Percentiles rank a stretch among this genome's conserved stretches.
phyloP scores from a whole-genome alignment of 2,113 vertebrate species.

The Entelurus aequoreus region DNA sequence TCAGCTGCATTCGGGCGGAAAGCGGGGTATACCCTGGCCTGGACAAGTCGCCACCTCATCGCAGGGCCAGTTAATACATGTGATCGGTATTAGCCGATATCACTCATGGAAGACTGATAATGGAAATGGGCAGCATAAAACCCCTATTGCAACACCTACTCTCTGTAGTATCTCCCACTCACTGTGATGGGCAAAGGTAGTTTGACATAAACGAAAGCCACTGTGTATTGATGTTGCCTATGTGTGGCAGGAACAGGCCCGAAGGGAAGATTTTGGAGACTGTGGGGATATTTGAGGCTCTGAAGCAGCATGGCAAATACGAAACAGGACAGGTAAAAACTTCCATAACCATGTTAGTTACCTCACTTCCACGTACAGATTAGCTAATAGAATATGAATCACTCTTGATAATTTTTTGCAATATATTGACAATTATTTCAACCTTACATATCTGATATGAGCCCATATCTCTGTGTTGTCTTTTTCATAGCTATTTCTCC shows the following conservation, averaged over 20 bases:
- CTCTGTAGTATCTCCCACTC: background rate
- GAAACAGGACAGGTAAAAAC: conserved; percentile 87
- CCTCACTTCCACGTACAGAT: background rate
- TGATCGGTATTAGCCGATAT: too few species aligned
- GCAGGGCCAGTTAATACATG: too few species aligned
- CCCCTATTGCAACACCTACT: too few species aligned
- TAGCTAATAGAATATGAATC: background rate
- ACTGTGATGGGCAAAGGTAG: background rate
- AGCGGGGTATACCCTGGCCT: too few species aligned
- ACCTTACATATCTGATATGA: conserved; percentile 18
- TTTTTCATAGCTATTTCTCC: conserved; percentile 86
- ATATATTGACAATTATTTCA: conserved; percentile 1
- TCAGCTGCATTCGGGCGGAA: too few species aligned
- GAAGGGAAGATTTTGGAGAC: conserved; percentile 93
- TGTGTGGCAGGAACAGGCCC: conserved; percentile 81
- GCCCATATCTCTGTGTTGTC: conserved; percentile 16
- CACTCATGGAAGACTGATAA: too few species aligned
- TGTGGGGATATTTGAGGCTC: conserved; percentile 90
- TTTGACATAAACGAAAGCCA: background rate
- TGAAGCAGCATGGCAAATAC: conserved; percentile 92
- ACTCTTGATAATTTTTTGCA: too few species aligned
- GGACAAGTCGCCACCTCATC: too few species aligned
- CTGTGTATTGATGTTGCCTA: conserved; percentile 44
- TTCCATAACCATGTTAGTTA: background rate
- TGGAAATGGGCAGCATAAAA: too few species aligned